Conservation (phyloP, 2,113 vertebrate genomes). For the Phycodurus eques region DNA sequence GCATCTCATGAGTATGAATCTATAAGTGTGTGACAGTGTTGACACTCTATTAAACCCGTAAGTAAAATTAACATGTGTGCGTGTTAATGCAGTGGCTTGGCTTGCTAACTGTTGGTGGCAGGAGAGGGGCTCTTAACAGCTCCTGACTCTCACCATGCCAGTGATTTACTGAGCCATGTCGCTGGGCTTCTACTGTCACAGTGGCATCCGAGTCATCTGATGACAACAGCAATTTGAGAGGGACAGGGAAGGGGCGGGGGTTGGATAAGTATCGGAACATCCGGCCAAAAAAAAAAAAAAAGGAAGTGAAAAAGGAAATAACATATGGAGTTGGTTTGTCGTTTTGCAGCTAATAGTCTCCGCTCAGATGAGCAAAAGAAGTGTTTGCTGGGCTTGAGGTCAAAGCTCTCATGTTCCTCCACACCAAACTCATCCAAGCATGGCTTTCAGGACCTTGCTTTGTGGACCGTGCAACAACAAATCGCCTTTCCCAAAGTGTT, state of each 20-base stretch:
- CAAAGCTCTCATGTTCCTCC: background rate
- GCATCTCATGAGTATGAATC: too few species aligned
- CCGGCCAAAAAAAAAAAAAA: background rate
- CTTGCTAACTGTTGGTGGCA: constrained; percentile 23
- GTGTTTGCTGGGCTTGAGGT: background rate
- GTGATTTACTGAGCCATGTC: constrained; percentile 57
- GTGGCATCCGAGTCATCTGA: constrained; percentile 68
- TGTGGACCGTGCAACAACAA: background rate
- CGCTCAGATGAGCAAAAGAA: background rate
- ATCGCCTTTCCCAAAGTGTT: background rate
- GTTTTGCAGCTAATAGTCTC: background rate
- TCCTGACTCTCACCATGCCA: constrained; percentile 53
- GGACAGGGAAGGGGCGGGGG: background rate
- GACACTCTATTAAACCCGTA: constrained; percentile 1
- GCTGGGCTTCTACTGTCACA: constrained; percentile 69
- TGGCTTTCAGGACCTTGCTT: background rate
- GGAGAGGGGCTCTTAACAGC: constrained; percentile 39
- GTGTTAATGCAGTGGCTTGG: constrained; percentile 10
- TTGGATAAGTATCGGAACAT: background rate
- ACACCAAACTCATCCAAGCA: background rate
- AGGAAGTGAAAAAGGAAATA: background rate
- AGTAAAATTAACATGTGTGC: constrained; percentile 5
- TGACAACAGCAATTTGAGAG: constrained; percentile 61
- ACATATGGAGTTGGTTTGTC: background rate
- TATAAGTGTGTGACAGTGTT: constrained; percentile 2